Evolutionary conservation across 92 coral and sea anemone species (phyloP).

Genomic region (Porites lobata): DNA sequence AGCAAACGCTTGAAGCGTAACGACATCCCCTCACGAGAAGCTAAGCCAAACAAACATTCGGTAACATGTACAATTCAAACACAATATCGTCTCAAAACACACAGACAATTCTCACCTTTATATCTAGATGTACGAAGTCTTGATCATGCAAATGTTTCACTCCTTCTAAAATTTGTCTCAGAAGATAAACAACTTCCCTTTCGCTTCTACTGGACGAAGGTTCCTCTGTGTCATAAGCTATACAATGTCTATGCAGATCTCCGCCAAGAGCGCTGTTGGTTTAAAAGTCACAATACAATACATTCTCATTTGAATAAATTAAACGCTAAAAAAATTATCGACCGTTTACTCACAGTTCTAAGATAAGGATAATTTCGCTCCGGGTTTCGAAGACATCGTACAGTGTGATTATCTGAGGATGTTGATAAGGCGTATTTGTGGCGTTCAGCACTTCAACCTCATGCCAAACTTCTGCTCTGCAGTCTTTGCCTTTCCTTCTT

Average conservation of each 20-base stretch:
- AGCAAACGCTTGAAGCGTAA: constrained; percentile 40
- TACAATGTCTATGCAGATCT: constrained; percentile 91
- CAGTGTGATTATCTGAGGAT: constrained; percentile 83
- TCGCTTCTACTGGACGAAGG: constrained; percentile 92
- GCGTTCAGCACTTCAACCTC: constrained; percentile 89
- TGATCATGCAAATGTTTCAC: constrained; percentile 86
- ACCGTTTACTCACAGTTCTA: constrained; percentile 81
- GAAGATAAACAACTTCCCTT: constrained; percentile 87
- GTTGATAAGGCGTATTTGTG: constrained; percentile 80
- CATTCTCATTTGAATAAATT: constrained; percentile 17
- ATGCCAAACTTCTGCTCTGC: constrained; percentile 93
- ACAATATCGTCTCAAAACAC: constrained; percentile 9
- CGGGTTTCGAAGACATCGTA: constrained; percentile 91
- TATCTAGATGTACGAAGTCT: constrained; percentile 82
- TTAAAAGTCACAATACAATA: constrained; percentile 26
- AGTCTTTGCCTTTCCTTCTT: constrained; percentile 91
- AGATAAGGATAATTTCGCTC: constrained; percentile 81
- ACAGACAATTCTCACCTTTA: constrained; percentile 71
- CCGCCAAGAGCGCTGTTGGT: constrained; percentile 92
- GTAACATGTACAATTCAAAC: constrained; percentile 30
- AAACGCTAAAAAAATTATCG: background rate
- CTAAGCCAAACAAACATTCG: constrained; percentile 32
- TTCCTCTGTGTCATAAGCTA: constrained; percentile 87
- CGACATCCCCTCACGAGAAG: constrained; percentile 25
- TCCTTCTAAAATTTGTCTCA: constrained; percentile 92